Conservation (phyloP, 2,797 vertebrate genomes). For the Molossus molossus region DNA sequence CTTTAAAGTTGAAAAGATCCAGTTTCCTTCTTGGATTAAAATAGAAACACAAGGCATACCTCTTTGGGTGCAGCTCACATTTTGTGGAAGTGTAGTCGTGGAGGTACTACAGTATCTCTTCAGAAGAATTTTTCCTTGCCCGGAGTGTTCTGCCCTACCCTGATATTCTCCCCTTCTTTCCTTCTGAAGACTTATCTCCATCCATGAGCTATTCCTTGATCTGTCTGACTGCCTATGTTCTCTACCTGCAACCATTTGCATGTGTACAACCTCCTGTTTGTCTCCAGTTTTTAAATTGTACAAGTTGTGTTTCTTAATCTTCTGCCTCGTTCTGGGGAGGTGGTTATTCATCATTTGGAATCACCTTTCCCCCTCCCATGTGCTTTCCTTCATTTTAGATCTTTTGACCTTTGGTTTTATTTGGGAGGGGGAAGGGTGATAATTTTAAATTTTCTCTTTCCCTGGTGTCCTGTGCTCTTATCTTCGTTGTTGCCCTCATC, state of each 20-base stretch:
- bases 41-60: slow-evolving; percentile 41
- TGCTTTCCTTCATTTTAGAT: slow-evolving; percentile 71
- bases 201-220: slow-evolving; percentile 80
- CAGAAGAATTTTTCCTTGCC: slow-evolving; percentile 59
- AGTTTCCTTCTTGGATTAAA: slow-evolving; percentile 70
- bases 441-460: slow-evolving; percentile 44
- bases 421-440: slow-evolving; percentile 86
- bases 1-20: slow-evolving; percentile 50
- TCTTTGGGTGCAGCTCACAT: slow-evolving; percentile 31
- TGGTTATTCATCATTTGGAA: slow-evolving; percentile 58
- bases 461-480: slow-evolving; percentile 47
- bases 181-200: slow-evolving; percentile 66
- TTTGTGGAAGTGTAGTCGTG: slow-evolving; percentile 50
- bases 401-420: slow-evolving; percentile 78
- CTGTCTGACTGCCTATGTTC: slow-evolving; percentile 19
- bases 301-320: slow-evolving; percentile 66
- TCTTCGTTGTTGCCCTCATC: slow-evolving; percentile 60
- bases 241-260: slow-evolving; percentile 62
- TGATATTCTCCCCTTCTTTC: background rate
- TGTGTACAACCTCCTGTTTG: slow-evolving; percentile 41
- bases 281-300: slow-evolving; percentile 48
- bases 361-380: slow-evolving; percentile 86
- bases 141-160: background rate
- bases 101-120: slow-evolving; percentile 31
- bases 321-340: slow-evolving; percentile 65